A percentile compares a stretch with the other conserved stretches of the same genome.
Evolutionary conservation across 1,140 invertebrate genomes (phyloP).

Genomic region (Drosophila pachea): DNA sequence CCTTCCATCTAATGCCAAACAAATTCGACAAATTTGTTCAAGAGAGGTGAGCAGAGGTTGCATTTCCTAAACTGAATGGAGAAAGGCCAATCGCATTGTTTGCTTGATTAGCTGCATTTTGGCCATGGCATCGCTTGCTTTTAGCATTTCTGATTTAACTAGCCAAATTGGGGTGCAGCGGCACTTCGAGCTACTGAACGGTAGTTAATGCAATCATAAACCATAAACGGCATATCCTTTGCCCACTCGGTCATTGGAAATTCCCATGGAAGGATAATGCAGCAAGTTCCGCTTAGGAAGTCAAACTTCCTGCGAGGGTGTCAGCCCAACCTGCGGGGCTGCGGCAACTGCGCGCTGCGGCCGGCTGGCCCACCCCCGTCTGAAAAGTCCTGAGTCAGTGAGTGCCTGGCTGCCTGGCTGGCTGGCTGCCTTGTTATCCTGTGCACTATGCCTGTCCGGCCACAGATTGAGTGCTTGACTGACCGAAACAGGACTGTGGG

Average conservation of each 20-base stretch:
- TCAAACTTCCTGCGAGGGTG: slow-evolving; percentile 57
- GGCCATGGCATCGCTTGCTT: too few relatives aligned
- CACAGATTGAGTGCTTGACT: slow-evolving; percentile 74
- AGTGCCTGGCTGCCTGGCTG: slow-evolving; percentile 1
- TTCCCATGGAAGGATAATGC: slow-evolving; percentile 68
- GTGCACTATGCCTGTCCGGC: slow-evolving; percentile 21
- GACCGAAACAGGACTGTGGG: slow-evolving; percentile 52
- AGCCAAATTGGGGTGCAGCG: neutral
- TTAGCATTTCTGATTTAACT: too few relatives aligned
- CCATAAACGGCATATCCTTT: slow-evolving; percentile 25
- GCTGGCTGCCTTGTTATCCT: slow-evolving; percentile 37
- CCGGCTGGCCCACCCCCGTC: slow-evolving; percentile 10
- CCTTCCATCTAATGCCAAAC: slow-evolving; percentile 11
- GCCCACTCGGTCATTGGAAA: slow-evolving; percentile 29
- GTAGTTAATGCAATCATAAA: slow-evolving; percentile 19
- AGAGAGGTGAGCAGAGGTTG: slow-evolving; percentile 3
- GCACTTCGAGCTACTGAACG: neutral
- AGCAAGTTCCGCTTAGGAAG: slow-evolving; percentile 69
- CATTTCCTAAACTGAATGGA: neutral
- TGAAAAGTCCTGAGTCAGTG: slow-evolving; percentile 39
- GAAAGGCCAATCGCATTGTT: neutral
- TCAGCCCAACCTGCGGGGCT: too few relatives aligned
- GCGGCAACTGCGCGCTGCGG: slow-evolving; percentile 30
- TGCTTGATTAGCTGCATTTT: neutral
- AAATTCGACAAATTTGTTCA: slow-evolving; percentile 24